phyloP scores from a whole-genome alignment of 2,888 invertebrate species.

The Synanthedon andrenaeformis region DNA sequence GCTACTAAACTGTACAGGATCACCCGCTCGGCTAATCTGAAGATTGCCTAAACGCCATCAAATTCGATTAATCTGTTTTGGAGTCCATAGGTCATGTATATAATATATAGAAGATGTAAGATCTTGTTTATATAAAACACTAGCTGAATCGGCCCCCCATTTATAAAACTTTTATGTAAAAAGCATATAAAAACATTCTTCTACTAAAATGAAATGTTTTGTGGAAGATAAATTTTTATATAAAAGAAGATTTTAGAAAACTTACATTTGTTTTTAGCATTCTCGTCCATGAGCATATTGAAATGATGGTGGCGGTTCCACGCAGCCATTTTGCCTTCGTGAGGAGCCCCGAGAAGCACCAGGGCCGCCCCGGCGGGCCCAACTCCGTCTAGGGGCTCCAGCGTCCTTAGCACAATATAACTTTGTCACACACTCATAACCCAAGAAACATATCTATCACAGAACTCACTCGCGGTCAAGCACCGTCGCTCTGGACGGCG shows the following conservation, averaged over 20 bases:
- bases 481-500: slow-evolving; percentile 52
- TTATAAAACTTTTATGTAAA: too few species aligned
- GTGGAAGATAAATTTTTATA: too few species aligned
- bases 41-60: too few species aligned
- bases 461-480: slow-evolving; percentile 44
- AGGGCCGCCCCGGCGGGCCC: slow-evolving; percentile 72
- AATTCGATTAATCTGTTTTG: too few species aligned
- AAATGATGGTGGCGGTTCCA: slow-evolving; percentile 82
- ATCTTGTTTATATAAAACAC: too few species aligned
- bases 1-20: too few species aligned
- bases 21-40: too few species aligned
- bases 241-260: slow-evolving; percentile 13
- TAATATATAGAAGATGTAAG: too few species aligned
- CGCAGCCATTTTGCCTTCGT: slow-evolving; percentile 76
- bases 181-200: too few species aligned
- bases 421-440: slow-evolving; percentile 70
- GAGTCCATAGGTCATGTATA: too few species aligned
- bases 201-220: too few species aligned
- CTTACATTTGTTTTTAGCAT: slow-evolving; percentile 78
- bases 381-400: slow-evolving; percentile 74
- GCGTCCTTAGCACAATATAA: slow-evolving; percentile 67
- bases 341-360: slow-evolving; percentile 71
- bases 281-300: slow-evolving; percentile 77
- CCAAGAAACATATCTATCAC: slow-evolving; percentile 59
- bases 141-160: too few species aligned